Percentiles rank a stretch among this genome's conserved stretches.
Evolutionary conservation across 1,140 invertebrate species (phyloP).

Genomic region (Luehdorfia chinensis): DNA sequence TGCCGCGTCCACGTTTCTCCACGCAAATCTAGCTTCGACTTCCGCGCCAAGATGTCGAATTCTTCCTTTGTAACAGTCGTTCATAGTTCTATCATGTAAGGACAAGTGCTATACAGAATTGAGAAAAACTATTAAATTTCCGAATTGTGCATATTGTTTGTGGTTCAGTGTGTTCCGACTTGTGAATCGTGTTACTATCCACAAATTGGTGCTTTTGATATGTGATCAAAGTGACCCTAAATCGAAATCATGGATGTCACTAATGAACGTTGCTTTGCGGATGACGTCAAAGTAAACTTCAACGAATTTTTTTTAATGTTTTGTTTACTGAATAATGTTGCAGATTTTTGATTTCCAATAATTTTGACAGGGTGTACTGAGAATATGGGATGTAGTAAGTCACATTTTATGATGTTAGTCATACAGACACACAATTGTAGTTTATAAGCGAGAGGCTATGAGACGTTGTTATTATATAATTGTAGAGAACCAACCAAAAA

Average conservation of each 20-base stretch:
- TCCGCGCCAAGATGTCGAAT: not conserved
- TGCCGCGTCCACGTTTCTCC: slow-evolving; percentile 88
- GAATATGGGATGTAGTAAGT: not conserved
- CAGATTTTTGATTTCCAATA: slow-evolving; percentile 16
- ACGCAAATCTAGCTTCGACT: slow-evolving; percentile 82
- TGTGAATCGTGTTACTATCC: slow-evolving; percentile 22
- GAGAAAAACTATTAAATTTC: slow-evolving; percentile 28
- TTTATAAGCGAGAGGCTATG: slow-evolving; percentile 54
- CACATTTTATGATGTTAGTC: slow-evolving; percentile 28
- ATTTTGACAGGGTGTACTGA: slow-evolving; percentile 20
- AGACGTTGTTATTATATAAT: slow-evolving; percentile 35
- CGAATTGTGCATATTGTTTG: slow-evolving; percentile 32
- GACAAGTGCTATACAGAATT: slow-evolving; percentile 28
- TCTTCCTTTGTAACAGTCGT: not conserved
- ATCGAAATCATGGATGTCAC: slow-evolving; percentile 15
- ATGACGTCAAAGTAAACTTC: slow-evolving; percentile 4
- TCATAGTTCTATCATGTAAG: slow-evolving; percentile 15
- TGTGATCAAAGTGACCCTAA: slow-evolving; percentile 64
- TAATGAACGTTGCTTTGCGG: slow-evolving; percentile 8
- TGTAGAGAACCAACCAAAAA: slow-evolving; percentile 15
- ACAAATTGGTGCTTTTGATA: slow-evolving; percentile 54
- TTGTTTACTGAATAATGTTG: not conserved
- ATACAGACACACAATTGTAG: slow-evolving; percentile 31
- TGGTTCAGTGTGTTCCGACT: slow-evolving; percentile 27
- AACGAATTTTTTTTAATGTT: slow-evolving; percentile 7